Conservation (phyloP, 2,888 invertebrate species). For the Drosophila histrio region DNA sequence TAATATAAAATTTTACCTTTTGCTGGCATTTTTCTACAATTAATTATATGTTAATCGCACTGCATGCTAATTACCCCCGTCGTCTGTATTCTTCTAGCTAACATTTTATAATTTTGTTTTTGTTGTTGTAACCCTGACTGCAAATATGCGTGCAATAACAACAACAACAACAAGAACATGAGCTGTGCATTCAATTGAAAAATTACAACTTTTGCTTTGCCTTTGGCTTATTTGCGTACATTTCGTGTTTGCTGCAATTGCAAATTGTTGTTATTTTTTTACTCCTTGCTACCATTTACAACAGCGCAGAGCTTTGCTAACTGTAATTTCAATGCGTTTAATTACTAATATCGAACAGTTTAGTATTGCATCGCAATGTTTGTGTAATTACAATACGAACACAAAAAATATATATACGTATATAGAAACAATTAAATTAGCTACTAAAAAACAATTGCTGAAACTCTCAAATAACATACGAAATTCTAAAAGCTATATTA, state of each 20-base stretch:
- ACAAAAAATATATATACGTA: slow-evolving; percentile 19
- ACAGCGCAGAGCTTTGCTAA: slow-evolving; percentile 32
- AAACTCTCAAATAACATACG: slow-evolving; percentile 3
- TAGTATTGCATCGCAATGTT: slow-evolving; percentile 30
- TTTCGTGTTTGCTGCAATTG: slow-evolving; percentile 48
- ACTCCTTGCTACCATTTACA: slow-evolving; percentile 18
- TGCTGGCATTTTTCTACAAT: slow-evolving; percentile 63
- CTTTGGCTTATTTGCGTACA: slow-evolving; percentile 77
- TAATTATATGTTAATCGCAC: slow-evolving; percentile 81
- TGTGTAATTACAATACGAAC: slow-evolving; percentile 19
- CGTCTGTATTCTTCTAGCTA: slow-evolving; percentile 8
- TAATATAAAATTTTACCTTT: slow-evolving; percentile 47
- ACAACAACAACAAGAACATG: slow-evolving; percentile 33
- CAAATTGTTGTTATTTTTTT: slow-evolving; percentile 7
- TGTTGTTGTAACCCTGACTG: slow-evolving; percentile 70
- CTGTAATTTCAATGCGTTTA: slow-evolving; percentile 48
- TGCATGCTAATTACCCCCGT: slow-evolving; percentile 78
- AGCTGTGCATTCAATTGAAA: slow-evolving; percentile 78
- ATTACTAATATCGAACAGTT: slow-evolving; percentile 46
- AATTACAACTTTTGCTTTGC: slow-evolving; percentile 71
- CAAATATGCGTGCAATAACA: slow-evolving; percentile 71
- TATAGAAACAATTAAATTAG: slow-evolving; percentile 9
- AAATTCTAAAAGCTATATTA: slow-evolving; percentile 1
- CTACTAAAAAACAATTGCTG: slow-evolving; percentile 1
- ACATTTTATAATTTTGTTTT: slow-evolving; percentile 7